These are phyloP conservation scores for Pogoniulus pusillus DNA, from an alignment of 2,797 vertebrate species.

Conservation along the genomic window DNA sequence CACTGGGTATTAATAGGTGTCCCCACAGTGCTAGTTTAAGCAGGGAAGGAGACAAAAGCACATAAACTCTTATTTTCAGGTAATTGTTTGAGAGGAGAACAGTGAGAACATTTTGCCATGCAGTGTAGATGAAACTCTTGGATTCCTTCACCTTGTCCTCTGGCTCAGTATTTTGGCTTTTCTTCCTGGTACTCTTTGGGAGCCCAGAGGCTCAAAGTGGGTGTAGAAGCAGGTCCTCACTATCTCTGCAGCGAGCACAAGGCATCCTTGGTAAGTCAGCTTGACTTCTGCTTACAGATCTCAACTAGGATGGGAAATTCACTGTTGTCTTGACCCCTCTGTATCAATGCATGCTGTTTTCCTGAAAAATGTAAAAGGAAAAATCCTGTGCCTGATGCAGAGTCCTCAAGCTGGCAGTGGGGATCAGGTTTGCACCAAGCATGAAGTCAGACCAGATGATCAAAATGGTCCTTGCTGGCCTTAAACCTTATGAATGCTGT, in stretches of 20 bases:
- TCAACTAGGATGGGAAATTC: fast-evolving
- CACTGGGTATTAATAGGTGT: background rate
- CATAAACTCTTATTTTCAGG: background rate
- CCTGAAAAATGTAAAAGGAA: background rate
- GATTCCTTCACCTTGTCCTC: background rate
- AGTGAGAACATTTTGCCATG: background rate
- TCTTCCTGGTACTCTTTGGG: background rate
- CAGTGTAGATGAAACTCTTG: background rate
- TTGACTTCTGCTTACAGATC: background rate
- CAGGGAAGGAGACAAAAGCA: background rate
- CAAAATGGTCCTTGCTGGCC: background rate
- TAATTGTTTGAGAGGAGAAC: background rate
- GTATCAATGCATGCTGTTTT: background rate
- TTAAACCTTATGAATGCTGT: background rate
- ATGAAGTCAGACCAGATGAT: background rate
- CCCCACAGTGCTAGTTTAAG: background rate
- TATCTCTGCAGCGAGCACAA: background rate
- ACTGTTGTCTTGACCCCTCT: background rate
- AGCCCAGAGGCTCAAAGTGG: background rate
- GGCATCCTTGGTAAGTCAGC: background rate
- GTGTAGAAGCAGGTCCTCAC: background rate
- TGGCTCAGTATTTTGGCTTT: background rate
- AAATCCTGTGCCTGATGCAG: background rate
- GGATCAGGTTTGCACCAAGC: background rate
- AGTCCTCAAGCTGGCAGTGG: background rate